Evolutionary conservation across 1,140 invertebrate genomes (phyloP).

Genomic region (Caenorhabditis elegans): WBcel235 BX284606.5:1352501-1353000

Average conservation of each 20-base stretch:
- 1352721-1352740: neutral
- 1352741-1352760: neutral
- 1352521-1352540: too few species aligned
- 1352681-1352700: neutral
- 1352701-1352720: neutral
- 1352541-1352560: too few species aligned
- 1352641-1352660: neutral
- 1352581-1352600: too few species aligned
- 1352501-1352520: too few species aligned
- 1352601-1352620: too few species aligned
- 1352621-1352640: too few species aligned
- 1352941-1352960: neutral
- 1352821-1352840: neutral
- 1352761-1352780: neutral
- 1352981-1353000: neutral
- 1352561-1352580: too few species aligned
- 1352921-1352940: neutral
- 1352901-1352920: neutral
- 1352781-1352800: neutral
- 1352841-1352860: neutral
- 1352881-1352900: neutral
- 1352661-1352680: neutral
- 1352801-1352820: neutral
- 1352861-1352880: neutral
- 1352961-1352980: neutral